Base-by-base conservation (phyloP, 2,113 vertebrate species). In the Chaetodon auriga region DNA sequence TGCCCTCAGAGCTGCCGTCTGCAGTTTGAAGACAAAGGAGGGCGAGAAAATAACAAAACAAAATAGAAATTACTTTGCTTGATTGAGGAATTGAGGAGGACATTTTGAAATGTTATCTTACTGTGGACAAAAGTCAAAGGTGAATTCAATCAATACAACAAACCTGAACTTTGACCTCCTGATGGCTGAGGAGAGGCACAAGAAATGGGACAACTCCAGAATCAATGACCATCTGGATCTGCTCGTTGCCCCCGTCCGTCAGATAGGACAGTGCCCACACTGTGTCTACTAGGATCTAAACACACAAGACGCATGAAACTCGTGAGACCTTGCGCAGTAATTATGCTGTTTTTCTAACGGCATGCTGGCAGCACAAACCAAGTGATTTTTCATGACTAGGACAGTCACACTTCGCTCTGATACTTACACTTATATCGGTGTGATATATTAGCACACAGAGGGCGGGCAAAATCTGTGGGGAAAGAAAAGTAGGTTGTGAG, bases 181-280 rank as follows among this genome's bases (percentile, higher is more conserved):
- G 97, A 80, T 99, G 97, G 93, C 98, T 99, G 92, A 99, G 96
- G 89, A 99, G 97, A 78, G 98, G 98, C 84, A 99, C 98, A 72
- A 99, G 96, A 94, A 97, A 99, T 38, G 97, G 98, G 84, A 99
- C 98, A 62, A 99, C 98, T 81, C 98, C 98, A 6, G 98, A 99
- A 93, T 99, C 98, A 81, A 99, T 99, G 87, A 99, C 98, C 98
- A 99, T 99, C 93, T 99, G 98, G 95, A 99, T 99, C 92, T 99
- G 98, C 79, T 99, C 98, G 46, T 99, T 99, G 57, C 98, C 98
- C 57, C 98, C 98, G 12, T 99, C 98, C 87, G 98, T 99, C 94
- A 99, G 94, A 90, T 99, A 99, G 43, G 98, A 99, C 90, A 99
- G 94, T 91, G 98, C 98, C 98, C 98, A 99, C 90, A 99, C 98